Base-by-base conservation (phyloP, 2,888 invertebrate genomes). In the Plebejus argus region DNA sequence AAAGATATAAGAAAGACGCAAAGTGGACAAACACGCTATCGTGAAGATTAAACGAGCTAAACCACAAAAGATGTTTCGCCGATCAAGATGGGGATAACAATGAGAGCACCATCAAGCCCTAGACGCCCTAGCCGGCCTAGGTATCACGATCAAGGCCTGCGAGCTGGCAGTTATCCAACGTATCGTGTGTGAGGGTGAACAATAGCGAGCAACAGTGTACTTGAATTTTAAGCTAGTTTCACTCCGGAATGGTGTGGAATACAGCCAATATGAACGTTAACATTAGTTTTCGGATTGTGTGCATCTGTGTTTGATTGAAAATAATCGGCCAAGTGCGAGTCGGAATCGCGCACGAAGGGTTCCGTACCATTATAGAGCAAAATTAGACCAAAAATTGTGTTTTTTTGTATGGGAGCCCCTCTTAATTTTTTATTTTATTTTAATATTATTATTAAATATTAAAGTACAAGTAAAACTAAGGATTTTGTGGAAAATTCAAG, bases 61-160 rank as follows among this genome's bases (percentile, higher is more conserved):
- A n/a, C 8, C 20, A 49, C 49, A 49, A 28, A 74, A 74, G 15
- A n/a, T 74, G 28, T 74, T 45, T 45, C 49, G 23, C 18, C 74
- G 23, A 74, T 49, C 7, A 1, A 35, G 45, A 72, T 20, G 28
- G 8, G 45, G 45, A 53, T 45, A 39, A 72, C n/a, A 39, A 74
- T 4, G 49, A 74, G 45, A 23, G 66, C 66, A 10, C 66, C 33
- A 66, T 66, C 66, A 33, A 66, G 28, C 66, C 28, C 66, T 66
- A 66, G 28, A 66, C 66, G 18, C 53, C 10, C 61, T 66, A 66
- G 66, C 3, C 28, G 76, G 71, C 78, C 78, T 70, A 75, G 45
- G 58, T 53, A 78, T 79, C 78, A 79, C 77, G 78, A 81, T 81
- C 80, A 81, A 81, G 81, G 81, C 79, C 71, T 75, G 79, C 76